phyloP scores from a whole-genome alignment of 2,888 invertebrate species.

The Charanyca ferruginea region DNA sequence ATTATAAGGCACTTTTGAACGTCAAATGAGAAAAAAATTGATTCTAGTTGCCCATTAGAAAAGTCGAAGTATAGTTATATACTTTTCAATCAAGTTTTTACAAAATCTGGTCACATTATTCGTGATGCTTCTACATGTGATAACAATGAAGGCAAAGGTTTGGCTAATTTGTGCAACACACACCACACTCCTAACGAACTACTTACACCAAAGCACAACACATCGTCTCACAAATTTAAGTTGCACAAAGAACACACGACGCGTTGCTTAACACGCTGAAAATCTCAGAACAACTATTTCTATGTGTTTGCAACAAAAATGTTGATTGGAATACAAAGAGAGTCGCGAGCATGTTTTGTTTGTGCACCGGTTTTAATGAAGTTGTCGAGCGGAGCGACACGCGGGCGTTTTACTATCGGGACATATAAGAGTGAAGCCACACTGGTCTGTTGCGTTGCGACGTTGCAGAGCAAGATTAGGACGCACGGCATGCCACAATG shows the following conservation, averaged over 20 bases:
- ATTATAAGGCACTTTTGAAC: too few species aligned
- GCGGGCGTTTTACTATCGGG: conserved; percentile 53
- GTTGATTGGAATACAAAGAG: conserved; percentile 82
- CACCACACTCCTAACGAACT: background rate
- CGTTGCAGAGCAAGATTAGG: too few species aligned
- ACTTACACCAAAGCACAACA: conserved; percentile 12
- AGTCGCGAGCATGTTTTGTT: conserved; percentile 72
- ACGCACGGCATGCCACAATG: too few species aligned
- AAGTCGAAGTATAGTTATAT: too few species aligned
- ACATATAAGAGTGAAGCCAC: too few species aligned
- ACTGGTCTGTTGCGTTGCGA: too few species aligned
- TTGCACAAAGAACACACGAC: conserved; percentile 26
- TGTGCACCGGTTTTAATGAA: conserved; percentile 80
- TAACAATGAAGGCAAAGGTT: too few species aligned
- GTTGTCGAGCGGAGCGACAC: conserved; percentile 73
- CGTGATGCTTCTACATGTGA: too few species aligned
- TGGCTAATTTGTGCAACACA: background rate
- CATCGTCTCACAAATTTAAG: conserved; percentile 23
- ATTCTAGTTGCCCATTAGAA: too few species aligned
- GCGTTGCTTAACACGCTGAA: conserved; percentile 48
- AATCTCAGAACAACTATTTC: conserved; percentile 54
- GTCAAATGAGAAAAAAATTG: too few species aligned
- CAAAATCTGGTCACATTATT: too few species aligned
- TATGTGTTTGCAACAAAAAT: conserved; percentile 68
- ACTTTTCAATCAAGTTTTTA: too few species aligned